Evolutionary conservation across 1,140 invertebrate genomes (phyloP).

Genomic region (Nasonia vitripennis): DNA sequence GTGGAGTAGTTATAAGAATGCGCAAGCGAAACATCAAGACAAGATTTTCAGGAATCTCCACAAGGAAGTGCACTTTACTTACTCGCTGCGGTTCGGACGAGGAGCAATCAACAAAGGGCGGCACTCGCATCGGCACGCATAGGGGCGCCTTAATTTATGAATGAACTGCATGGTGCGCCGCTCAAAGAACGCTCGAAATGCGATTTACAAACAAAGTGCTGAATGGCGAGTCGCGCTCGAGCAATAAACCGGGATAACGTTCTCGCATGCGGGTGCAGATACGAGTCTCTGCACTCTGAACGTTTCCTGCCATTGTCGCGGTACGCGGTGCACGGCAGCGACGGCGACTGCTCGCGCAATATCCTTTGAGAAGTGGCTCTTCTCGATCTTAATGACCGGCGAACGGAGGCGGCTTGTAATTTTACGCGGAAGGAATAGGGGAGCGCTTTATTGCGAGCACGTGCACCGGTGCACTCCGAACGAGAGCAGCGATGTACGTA

Average conservation of each 20-base stretch:
- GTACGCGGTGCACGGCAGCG: not conserved
- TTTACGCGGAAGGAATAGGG: not conserved
- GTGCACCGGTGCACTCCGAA: not conserved
- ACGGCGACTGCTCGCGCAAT: not conserved
- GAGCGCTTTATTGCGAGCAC: not conserved
- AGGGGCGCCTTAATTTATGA: slow-evolving; percentile 47
- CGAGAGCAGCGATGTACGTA: not conserved
- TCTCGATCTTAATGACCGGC: not conserved
- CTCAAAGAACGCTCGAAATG: slow-evolving; percentile 33
- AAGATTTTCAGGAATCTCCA: slow-evolving; percentile 49
- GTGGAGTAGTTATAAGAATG: not conserved
- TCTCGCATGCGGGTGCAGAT: slow-evolving; percentile 32
- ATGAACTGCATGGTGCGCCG: not conserved
- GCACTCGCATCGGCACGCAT: slow-evolving; percentile 24
- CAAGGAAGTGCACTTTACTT: slow-evolving; percentile 42
- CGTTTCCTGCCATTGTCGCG: not conserved
- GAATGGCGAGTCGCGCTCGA: not conserved
- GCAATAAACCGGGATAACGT: not conserved
- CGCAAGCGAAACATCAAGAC: not conserved
- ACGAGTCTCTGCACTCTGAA: not conserved
- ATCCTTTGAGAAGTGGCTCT: not conserved
- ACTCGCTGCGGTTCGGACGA: not conserved
- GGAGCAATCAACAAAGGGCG: slow-evolving; percentile 1
- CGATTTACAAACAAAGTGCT: slow-evolving; percentile 33
- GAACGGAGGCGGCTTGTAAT: not conserved